These are phyloP conservation scores for Pyrrhosoma nymphula DNA, from an alignment of 2,888 invertebrate species.

Conservation along the genomic window DNA sequence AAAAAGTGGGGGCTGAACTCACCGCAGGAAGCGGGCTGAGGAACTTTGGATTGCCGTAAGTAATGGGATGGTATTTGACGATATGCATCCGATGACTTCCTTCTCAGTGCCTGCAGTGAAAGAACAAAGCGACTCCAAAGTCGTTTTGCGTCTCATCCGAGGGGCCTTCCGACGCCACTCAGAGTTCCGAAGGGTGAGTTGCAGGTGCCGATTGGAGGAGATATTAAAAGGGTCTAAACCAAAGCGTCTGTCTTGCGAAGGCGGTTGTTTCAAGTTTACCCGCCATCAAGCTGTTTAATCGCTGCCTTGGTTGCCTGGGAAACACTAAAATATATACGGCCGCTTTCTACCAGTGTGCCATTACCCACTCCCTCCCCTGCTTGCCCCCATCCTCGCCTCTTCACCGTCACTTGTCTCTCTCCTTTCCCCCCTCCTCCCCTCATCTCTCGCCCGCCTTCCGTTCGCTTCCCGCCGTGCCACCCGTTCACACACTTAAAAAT, in stretches of 20 bases:
- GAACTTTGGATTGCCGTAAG: too few species aligned
- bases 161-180: background rate
- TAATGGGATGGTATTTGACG: too few species aligned
- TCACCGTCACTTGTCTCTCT: background rate
- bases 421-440: too few species aligned
- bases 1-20: too few species aligned
- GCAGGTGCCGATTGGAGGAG: background rate
- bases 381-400: background rate
- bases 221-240: background rate
- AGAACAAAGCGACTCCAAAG: too few species aligned
- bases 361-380: background rate
- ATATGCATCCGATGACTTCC: too few species aligned
- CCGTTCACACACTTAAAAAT: background rate
- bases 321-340: background rate
- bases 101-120: too few species aligned
- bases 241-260: background rate
- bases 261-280: background rate
- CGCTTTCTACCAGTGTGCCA: background rate
- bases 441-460: background rate
- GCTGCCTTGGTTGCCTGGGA: background rate
- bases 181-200: background rate
- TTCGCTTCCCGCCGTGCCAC: background rate
- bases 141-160: too few species aligned
- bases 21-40: too few species aligned
- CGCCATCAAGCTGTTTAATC: background rate